These are phyloP conservation scores for Solea solea DNA, from an alignment of 2,113 vertebrate species.

Conservation along the genomic window DNA sequence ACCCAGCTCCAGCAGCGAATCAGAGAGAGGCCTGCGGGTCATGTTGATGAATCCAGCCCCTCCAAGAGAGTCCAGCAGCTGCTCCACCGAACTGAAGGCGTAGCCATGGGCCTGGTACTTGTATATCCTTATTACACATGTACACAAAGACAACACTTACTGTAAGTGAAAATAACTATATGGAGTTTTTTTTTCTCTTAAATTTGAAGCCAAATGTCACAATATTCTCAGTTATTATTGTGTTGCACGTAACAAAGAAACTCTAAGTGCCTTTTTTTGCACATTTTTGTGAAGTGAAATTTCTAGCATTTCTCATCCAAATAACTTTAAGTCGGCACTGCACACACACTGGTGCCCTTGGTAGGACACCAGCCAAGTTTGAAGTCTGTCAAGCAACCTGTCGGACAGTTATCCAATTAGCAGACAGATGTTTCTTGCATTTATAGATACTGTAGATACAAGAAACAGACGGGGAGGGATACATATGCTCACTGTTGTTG, in stretches of 20 bases:
- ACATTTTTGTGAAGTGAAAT: no score
- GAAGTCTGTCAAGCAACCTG: no score
- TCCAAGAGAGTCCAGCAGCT: slow-evolving; percentile 90
- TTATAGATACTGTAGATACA: no score
- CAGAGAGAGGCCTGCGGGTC: slow-evolving; percentile 90
- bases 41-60: slow-evolving; percentile 94
- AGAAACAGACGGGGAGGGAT: background rate
- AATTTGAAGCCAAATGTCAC: background rate
- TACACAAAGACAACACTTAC: background rate
- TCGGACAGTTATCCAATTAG: no score
- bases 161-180: background rate
- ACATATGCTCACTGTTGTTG: slow-evolving; percentile 6
- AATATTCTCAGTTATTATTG: background rate
- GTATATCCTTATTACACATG: slow-evolving; percentile 86
- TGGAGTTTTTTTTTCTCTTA: background rate
- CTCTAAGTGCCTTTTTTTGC: no score
- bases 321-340: no score
- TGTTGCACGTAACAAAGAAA: background rate
- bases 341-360: no score
- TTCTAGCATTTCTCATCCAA: no score
- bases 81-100: slow-evolving; percentile 93
- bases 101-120: slow-evolving; percentile 97
- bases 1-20: slow-evolving; percentile 92
- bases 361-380: no score
- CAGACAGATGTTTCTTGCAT: no score